phyloP scores from a whole-genome alignment of 64 coral and sea anemone species.

The Pocillopora damicornis region DNA sequence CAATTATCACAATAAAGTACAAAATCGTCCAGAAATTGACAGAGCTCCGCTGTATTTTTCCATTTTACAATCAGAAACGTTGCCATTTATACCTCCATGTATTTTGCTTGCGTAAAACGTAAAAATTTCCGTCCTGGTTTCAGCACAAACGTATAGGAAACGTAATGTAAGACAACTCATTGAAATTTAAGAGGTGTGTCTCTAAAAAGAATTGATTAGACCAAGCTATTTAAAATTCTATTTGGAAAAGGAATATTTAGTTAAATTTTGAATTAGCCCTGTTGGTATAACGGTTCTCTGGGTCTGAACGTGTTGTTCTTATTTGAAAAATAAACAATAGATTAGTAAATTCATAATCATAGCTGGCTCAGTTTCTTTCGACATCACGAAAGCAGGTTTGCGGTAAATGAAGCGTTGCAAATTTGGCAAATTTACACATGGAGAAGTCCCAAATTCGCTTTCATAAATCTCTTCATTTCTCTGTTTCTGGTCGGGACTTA shows the following conservation, averaged over 20 bases:
- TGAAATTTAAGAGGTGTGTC: too few species aligned
- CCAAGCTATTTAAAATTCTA: background rate
- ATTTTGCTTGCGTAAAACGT: too few species aligned
- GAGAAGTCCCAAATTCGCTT: background rate
- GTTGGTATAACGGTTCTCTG: background rate
- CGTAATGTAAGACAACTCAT: too few species aligned
- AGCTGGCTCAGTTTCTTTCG: background rate
- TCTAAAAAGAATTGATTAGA: background rate
- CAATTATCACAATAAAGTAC: background rate
- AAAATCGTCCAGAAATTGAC: background rate
- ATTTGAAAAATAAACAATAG: conserved; percentile 9
- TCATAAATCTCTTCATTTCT: background rate
- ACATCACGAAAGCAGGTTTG: background rate
- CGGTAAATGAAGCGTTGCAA: background rate
- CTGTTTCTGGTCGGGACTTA: background rate
- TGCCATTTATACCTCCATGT: too few species aligned
- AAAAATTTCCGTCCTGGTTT: too few species aligned
- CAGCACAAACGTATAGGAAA: too few species aligned
- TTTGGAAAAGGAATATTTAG: background rate
- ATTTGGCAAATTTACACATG: conserved; percentile 26
- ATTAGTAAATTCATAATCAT: background rate
- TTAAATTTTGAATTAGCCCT: background rate
- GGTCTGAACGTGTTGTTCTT: background rate
- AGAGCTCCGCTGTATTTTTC: too few species aligned
- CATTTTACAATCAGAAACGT: too few species aligned